phyloP scores from a whole-genome alignment of 2,888 invertebrate species.

The Hoplodrina blanda region DNA sequence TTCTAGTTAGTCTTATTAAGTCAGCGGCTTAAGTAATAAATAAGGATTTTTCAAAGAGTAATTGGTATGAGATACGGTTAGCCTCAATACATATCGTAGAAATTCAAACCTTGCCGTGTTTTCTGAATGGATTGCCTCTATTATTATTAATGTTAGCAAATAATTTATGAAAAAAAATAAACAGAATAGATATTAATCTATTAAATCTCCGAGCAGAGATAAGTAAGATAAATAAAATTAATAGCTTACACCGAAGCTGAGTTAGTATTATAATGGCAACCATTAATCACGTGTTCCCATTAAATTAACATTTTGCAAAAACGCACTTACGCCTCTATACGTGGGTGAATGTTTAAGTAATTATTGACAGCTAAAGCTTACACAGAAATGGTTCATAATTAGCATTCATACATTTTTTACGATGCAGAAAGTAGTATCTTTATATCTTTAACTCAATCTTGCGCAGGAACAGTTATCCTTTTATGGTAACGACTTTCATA shows the following conservation, averaged over 20 bases:
- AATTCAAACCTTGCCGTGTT: constrained; percentile 16
- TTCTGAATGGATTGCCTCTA: constrained; percentile 28
- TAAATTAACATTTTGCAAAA: constrained; percentile 53
- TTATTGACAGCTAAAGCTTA: constrained; percentile 52
- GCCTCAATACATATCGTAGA: constrained; percentile 51
- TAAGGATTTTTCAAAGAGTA: constrained; percentile 58
- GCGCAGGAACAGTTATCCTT: constrained; percentile 54
- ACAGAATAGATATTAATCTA: constrained; percentile 47
- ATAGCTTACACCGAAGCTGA: constrained; percentile 44
- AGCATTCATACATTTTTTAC: constrained; percentile 46
- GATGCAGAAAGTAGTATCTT: constrained; percentile 47
- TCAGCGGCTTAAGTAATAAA: constrained; percentile 55
- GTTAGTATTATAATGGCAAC: constrained; percentile 31
- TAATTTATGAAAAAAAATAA: constrained; percentile 38
- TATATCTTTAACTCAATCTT: constrained; percentile 45
- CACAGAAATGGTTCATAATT: constrained; percentile 53
- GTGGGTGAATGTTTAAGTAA: constrained; percentile 31
- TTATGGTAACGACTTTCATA: constrained; percentile 39
- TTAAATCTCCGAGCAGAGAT: constrained; percentile 27
- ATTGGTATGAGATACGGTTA: constrained; percentile 49
- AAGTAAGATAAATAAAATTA: constrained; percentile 44
- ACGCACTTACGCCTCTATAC: constrained; percentile 31
- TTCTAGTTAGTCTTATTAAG: constrained; percentile 52
- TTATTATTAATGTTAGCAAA: constrained; percentile 40
- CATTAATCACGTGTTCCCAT: constrained; percentile 47